phyloP scores from a whole-genome alignment of 2,797 vertebrate species.

The Channallabes apus region DNA sequence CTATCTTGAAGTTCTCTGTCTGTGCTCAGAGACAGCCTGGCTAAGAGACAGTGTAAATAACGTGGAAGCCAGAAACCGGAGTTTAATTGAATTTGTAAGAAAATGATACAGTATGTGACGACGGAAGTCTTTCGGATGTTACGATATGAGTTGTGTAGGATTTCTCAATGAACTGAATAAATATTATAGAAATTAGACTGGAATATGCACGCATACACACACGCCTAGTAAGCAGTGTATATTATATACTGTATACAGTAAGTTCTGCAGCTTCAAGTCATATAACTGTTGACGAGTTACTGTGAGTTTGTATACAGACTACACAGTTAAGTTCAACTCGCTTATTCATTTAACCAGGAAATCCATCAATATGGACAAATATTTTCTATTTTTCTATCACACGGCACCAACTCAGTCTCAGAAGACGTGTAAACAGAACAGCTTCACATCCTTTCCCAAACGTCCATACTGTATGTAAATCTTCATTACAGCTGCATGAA shows the following conservation, averaged over 20 bases:
- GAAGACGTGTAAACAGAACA: slow-evolving; percentile 26
- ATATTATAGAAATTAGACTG: neutral
- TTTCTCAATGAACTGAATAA: neutral
- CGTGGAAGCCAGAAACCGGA: neutral
- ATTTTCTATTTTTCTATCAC: slow-evolving; percentile 32
- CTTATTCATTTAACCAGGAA: slow-evolving; percentile 24
- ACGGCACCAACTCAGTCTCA: neutral
- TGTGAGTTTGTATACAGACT: neutral
- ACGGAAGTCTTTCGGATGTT: neutral
- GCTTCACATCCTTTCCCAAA: slow-evolving; percentile 36
- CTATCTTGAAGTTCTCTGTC: slow-evolving; percentile 61
- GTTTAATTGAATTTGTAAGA: neutral
- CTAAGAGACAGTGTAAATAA: slow-evolving; percentile 7
- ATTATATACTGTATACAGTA: neutral
- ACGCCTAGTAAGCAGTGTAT: neutral
- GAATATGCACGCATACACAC: neutral
- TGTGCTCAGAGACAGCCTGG: slow-evolving; percentile 57
- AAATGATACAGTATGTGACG: neutral
- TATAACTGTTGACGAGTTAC: neutral
- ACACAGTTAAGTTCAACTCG: neutral
- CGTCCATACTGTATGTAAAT: neutral
- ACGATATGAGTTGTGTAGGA: neutral
- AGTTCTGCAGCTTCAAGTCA: neutral
- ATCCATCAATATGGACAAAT: slow-evolving; percentile 54
- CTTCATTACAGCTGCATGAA: neutral